These are phyloP conservation scores for Strigops habroptila DNA, from an alignment of 2,113 vertebrate genomes.

Conservation along the genomic window DNA sequence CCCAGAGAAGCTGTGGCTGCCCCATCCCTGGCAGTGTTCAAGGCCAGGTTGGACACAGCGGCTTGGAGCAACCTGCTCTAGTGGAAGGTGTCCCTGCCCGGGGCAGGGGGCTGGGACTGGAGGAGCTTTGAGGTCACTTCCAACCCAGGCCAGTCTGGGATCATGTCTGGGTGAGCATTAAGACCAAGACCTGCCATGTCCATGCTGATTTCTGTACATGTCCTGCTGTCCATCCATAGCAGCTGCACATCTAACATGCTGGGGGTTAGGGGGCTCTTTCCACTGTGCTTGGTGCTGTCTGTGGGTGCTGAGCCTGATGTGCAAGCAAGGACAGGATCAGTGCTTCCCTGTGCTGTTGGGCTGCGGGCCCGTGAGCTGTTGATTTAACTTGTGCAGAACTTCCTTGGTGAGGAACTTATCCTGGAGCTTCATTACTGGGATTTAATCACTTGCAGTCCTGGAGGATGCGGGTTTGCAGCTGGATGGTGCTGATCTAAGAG, in stretches of 20 bases:
- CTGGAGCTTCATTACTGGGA: background rate
- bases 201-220: background rate
- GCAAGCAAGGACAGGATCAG: background rate
- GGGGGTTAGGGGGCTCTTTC: background rate
- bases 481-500: background rate
- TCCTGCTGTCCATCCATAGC: background rate
- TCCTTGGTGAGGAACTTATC: background rate
- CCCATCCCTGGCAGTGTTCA: too few relatives aligned
- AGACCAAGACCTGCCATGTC: background rate
- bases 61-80: too few relatives aligned
- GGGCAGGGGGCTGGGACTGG: background rate
- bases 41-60: too few relatives aligned
- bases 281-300: background rate
- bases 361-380: background rate
- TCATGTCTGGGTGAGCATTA: background rate
- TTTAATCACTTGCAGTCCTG: background rate
- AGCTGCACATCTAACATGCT: accelerated
- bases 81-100: background rate
- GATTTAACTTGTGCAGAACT: background rate
- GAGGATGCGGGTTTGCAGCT: background rate
- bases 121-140: background rate
- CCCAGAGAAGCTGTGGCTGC: too few relatives aligned
- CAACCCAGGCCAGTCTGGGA: background rate
- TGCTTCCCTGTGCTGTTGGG: background rate
- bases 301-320: background rate